Base-by-base conservation (phyloP, 2,888 invertebrate genomes). In the Drosophila rellima region DNA sequence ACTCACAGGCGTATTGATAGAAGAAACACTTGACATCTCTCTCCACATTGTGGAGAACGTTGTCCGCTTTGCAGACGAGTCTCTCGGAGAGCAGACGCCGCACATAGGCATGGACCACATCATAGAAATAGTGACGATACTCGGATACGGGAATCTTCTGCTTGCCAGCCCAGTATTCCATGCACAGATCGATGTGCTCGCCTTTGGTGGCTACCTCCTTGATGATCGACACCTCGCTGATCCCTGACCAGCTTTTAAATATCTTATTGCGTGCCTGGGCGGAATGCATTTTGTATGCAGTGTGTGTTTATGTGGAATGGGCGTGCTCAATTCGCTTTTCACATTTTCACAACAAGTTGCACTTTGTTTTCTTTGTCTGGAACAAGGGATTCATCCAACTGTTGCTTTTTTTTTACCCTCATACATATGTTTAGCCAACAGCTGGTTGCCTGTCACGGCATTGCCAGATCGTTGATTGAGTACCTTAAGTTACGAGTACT, bases 1-100 rank as follows among this genome's bases (percentile, higher is more conserved):
- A 95, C 50, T 94, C 94, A 71, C 94, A 91, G 15, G 95, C 95
- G 45, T 95, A 92, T 61, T 93, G 92, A 54, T 91, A 92, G 51
- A 91, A 93, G 35, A 91, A 88, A 47, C 88, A 88, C 67, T 90
- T 90, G 0, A 91, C 90, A 65, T 92, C 90, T 2, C 91, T 78
- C 0, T 91, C 82, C 5, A 92, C 90, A 77, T 93, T 92, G 15
- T 72, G 81, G 0, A 92, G 69, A 2, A 92, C 90, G 60, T 81
- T 83, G 50, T 91, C 91, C 3, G 92, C 92, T 66, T 92, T 92
- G 63, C 80, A 91, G 0, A 92, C 90, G 0, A 92, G 83, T 2
- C 92, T 88, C 62, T 93, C 92, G 3, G 85, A 89, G 5, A 92
- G 77, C 65, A 92, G 66, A 5, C 92, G 89, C 13, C 89, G 83